Conservation (phyloP, 2,888 invertebrate species). For the Coelinius sp. region DNA sequence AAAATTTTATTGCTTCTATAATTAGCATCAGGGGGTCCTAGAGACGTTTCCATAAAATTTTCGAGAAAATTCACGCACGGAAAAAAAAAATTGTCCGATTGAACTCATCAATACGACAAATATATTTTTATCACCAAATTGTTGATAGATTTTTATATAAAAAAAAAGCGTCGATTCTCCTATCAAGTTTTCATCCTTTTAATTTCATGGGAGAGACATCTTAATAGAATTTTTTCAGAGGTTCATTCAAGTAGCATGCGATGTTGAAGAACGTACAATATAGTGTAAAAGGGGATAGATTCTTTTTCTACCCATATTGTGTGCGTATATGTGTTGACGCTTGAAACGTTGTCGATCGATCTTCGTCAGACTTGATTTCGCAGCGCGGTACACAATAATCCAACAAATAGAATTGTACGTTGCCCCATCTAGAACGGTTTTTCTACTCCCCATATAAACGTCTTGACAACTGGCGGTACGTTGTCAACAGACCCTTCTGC, state of each 20-base stretch:
- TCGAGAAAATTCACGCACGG: too few relatives aligned
- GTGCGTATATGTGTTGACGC: constrained; percentile 67
- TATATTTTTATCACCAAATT: too few relatives aligned
- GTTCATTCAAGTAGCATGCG: not conserved
- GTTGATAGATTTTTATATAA: not conserved
- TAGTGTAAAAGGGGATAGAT: constrained; percentile 3
- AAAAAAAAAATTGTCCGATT: too few relatives aligned
- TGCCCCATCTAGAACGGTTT: constrained; percentile 53
- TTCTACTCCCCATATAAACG: constrained; percentile 32
- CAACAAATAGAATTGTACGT: constrained; percentile 70
- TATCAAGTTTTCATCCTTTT: not conserved
- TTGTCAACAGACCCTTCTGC: constrained; percentile 62
- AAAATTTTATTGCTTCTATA: too few relatives aligned
- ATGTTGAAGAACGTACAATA: not conserved
- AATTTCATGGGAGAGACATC: not conserved
- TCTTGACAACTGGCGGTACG: constrained; percentile 64
- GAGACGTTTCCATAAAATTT: too few relatives aligned
- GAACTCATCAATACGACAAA: too few relatives aligned
- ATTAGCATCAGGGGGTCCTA: too few relatives aligned
- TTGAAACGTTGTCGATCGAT: constrained; percentile 69
- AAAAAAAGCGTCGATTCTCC: not conserved
- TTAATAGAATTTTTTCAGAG: constrained; percentile 30
- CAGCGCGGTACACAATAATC: constrained; percentile 68
- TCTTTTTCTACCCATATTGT: constrained; percentile 33
- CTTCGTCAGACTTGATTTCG: constrained; percentile 72